Evolutionary conservation across 2,113 vertebrate genomes (phyloP).

Genomic region (Cyprinodon variegatus): DNA sequence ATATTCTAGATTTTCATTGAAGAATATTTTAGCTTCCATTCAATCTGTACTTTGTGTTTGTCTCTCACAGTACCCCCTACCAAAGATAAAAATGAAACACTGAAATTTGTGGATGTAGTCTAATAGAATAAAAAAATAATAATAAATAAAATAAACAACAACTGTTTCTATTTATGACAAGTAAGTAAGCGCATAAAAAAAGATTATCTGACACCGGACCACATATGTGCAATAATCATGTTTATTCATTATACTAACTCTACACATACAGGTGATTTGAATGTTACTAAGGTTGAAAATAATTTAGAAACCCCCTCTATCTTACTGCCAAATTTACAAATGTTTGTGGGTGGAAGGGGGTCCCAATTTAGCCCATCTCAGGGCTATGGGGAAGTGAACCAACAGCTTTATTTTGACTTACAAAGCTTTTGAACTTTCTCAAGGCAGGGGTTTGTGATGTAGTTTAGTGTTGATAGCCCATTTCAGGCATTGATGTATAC

Average conservation of each 20-base stretch:
- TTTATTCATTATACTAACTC: neutral
- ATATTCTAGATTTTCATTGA: neutral
- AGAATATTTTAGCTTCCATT: neutral
- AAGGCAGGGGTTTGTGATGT: constrained; percentile 6
- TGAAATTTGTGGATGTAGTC: neutral
- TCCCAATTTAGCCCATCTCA: neutral
- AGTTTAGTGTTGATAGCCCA: constrained; percentile 6
- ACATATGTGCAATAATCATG: neutral
- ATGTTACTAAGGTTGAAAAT: neutral
- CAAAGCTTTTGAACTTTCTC: neutral
- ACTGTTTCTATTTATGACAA: no score
- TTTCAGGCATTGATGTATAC: constrained; percentile 9
- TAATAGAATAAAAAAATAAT: neutral
- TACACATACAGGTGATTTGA: neutral
- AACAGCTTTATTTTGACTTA: neutral
- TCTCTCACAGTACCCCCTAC: neutral
- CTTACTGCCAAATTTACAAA: no score
- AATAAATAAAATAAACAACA: neutral
- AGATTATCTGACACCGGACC: no score
- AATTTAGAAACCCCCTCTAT: neutral
- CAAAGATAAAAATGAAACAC: neutral
- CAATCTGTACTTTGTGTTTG: neutral
- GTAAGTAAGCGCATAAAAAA: no score
- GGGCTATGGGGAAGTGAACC: neutral
- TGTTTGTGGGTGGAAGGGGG: no score